Percentiles rank a stretch among this genome's conserved stretches.
phyloP scores from a whole-genome alignment of 2,113 vertebrate species.

The Gymnobelideus leadbeateri region DNA sequence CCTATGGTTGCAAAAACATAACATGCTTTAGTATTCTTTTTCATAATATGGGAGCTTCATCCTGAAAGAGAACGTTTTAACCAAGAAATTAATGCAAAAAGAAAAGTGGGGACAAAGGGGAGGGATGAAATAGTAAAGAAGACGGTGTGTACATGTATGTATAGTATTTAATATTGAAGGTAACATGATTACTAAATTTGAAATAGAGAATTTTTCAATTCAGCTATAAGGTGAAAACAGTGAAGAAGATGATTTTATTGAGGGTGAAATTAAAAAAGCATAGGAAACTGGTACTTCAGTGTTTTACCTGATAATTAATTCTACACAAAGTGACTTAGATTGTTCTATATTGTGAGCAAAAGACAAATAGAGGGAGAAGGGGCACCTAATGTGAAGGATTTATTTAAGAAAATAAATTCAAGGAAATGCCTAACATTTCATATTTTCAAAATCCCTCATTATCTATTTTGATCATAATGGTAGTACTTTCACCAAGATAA shows the following conservation, averaged over 20 bases:
- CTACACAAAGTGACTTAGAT: neutral
- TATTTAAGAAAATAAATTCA: neutral
- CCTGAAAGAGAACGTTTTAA: neutral
- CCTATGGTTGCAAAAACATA: slow-evolving; percentile 1
- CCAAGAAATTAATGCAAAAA: slow-evolving; percentile 5
- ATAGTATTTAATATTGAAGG: neutral
- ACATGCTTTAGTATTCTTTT: neutral
- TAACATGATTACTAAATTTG: neutral
- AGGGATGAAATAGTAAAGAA: neutral
- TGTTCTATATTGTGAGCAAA: neutral
- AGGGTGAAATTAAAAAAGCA: neutral
- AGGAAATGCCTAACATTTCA: neutral
- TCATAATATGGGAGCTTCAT: neutral
- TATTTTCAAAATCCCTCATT: neutral
- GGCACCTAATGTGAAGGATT: neutral
- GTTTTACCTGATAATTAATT: neutral
- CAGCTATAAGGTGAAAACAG: neutral
- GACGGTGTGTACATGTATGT: neutral
- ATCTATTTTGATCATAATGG: neutral
- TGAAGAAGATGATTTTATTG: neutral
- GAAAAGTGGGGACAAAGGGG: neutral
- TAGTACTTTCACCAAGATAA: neutral
- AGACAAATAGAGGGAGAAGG: neutral
- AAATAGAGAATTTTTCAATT: neutral
- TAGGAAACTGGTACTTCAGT: neutral